A percentile compares a stretch with the other conserved stretches of the same genome.
phyloP scores from a whole-genome alignment of 2,797 vertebrate species.

The Cynopterus sphinx region DNA sequence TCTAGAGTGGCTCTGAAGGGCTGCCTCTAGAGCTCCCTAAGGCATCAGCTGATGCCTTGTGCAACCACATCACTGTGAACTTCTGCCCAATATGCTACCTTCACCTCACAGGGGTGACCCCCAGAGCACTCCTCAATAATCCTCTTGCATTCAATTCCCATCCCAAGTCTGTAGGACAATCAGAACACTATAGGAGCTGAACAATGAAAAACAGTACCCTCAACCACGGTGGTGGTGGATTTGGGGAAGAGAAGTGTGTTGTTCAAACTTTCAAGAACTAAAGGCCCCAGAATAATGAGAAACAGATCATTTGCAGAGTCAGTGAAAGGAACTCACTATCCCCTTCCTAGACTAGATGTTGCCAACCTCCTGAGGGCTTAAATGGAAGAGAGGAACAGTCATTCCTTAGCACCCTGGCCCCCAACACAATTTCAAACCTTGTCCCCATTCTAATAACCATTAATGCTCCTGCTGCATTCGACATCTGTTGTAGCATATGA shows the following conservation, averaged over 20 bases:
- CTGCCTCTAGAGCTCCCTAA: not conserved
- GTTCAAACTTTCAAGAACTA: not conserved
- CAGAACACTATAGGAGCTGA: not conserved
- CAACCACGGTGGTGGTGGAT: not conserved
- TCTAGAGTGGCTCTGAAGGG: not conserved
- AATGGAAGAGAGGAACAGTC: slow-evolving; percentile 25
- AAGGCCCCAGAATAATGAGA: not conserved
- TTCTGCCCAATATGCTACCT: not conserved
- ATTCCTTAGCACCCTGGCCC: slow-evolving; percentile 58
- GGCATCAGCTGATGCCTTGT: not conserved
- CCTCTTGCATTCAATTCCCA: not conserved
- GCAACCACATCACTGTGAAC: not conserved
- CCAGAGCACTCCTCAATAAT: not conserved
- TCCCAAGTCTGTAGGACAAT: not conserved
- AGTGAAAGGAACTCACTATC: slow-evolving; percentile 74
- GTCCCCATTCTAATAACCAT: slow-evolving; percentile 73
- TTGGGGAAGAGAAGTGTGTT: not conserved
- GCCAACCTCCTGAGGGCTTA: slow-evolving; percentile 43
- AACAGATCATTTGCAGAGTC: slow-evolving; percentile 66
- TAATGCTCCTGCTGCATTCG: slow-evolving; percentile 72
- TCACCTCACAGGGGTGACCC: not conserved
- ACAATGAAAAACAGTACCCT: not conserved
- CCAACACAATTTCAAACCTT: slow-evolving; percentile 68
- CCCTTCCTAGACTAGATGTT: slow-evolving; percentile 58
- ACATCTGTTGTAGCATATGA: slow-evolving; percentile 75